Conservation (phyloP, 2,797 vertebrate genomes). For the Anguilla pacifica region DNA sequence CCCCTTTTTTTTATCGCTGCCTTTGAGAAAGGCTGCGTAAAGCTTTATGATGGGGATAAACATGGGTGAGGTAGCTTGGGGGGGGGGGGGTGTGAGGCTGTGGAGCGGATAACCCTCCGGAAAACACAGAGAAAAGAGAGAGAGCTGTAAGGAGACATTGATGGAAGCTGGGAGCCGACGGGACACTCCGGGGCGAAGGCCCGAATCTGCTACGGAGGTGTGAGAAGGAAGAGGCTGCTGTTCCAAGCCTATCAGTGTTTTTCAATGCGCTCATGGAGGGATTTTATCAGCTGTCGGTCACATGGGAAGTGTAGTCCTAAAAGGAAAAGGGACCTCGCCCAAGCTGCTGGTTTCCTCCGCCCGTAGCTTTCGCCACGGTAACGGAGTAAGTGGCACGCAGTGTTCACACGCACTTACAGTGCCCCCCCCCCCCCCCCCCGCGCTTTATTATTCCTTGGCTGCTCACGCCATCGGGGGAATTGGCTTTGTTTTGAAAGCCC, state of each 20-base stretch:
- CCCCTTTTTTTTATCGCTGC: constrained; percentile 18
- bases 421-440: background rate
- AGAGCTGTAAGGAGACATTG: constrained; percentile 27
- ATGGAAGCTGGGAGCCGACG: constrained; percentile 29
- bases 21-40: constrained; percentile 19
- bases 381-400: background rate
- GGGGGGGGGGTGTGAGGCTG: background rate
- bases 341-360: background rate
- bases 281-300: constrained; percentile 60
- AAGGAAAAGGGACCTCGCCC: constrained; percentile 32
- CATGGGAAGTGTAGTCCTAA: constrained; percentile 24
- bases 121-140: constrained; percentile 5
- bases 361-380: background rate
- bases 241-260: constrained; percentile 54
- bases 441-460: constrained; percentile 27
- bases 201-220: constrained; percentile 56
- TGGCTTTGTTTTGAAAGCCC: constrained; percentile 37
- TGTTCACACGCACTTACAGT: background rate
- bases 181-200: constrained; percentile 55
- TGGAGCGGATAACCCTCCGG: background rate
- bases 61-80: background rate
- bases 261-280: constrained; percentile 52
- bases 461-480: constrained; percentile 34
- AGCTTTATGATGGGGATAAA: constrained; percentile 21
- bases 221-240: constrained; percentile 55